A percentile compares a stretch with the other conserved stretches of the same genome.
phyloP scores from a whole-genome alignment of 2,797 vertebrate species.

The Typhlichthys eigenmanni region DNA sequence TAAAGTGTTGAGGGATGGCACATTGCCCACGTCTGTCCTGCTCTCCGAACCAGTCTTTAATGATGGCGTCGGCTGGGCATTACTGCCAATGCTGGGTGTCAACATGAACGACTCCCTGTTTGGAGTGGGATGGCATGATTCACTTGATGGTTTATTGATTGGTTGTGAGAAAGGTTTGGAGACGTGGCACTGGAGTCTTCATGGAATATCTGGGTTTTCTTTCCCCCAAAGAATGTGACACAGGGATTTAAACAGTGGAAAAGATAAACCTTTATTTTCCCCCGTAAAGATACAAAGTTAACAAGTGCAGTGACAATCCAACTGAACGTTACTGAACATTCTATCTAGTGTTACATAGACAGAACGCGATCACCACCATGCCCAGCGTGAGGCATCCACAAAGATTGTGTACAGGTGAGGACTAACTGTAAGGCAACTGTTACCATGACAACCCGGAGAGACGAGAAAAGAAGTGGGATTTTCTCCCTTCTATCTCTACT shows the following conservation, averaged over 20 bases:
- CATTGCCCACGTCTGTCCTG: background rate
- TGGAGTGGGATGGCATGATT: conserved; percentile 29
- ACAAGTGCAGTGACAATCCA: conserved; percentile 80
- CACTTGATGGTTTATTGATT: conserved; percentile 33
- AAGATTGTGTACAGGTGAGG: conserved; percentile 73
- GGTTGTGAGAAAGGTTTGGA: conserved; percentile 7
- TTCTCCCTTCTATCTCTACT: conserved; percentile 26
- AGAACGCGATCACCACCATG: conserved; percentile 64
- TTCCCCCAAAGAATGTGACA: conserved; percentile 42
- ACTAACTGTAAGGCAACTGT: conserved; percentile 82
- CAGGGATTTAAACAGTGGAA: conserved; percentile 75
- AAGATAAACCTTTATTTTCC: conserved; percentile 83
- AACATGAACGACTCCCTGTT: conserved; percentile 28
- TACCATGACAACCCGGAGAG: conserved; percentile 72
- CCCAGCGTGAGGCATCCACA: conserved; percentile 72
- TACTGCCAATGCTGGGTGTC: conserved; percentile 13
- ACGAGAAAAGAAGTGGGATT: conserved; percentile 55
- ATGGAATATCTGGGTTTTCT: background rate
- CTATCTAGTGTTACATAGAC: conserved; percentile 76
- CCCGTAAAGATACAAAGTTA: conserved; percentile 81
- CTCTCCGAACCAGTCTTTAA: conserved; percentile 24
- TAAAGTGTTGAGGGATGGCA: conserved; percentile 43
- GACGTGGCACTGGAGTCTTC: background rate
- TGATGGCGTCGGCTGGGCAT: conserved; percentile 9
- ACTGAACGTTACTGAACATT: conserved; percentile 68